These are phyloP conservation scores for Isoperla grammatica DNA, from an alignment of 2,888 invertebrate genomes.

Conservation along the genomic window DNA sequence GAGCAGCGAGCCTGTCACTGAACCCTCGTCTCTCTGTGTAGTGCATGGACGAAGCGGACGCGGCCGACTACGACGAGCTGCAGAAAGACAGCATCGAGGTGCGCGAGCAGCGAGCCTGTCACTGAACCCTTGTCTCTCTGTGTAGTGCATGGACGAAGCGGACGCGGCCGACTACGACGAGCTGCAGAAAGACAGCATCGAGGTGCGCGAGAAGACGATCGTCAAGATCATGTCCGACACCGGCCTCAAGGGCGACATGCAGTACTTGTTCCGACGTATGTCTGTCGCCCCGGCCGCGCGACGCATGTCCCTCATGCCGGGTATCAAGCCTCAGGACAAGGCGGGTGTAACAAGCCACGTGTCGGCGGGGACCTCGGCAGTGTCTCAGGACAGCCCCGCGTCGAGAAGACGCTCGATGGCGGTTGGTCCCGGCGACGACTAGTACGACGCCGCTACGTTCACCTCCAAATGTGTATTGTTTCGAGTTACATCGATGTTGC, in stretches of 20 bases:
- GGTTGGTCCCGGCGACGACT: too few relatives aligned
- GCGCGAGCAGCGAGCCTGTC: too few relatives aligned
- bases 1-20: too few relatives aligned
- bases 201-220: conserved; percentile 44
- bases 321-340: conserved; percentile 30
- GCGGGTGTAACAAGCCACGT: background rate
- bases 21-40: too few relatives aligned
- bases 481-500: too few relatives aligned
- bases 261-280: conserved; percentile 45
- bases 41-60: too few relatives aligned
- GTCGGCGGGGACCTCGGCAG: too few relatives aligned
- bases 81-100: conserved; percentile 41
- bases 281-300: conserved; percentile 44
- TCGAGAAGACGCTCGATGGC: too few relatives aligned
- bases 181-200: conserved; percentile 40
- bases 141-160: conserved; percentile 39
- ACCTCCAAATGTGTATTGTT: too few relatives aligned
- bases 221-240: conserved; percentile 41
- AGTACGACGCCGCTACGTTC: too few relatives aligned
- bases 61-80: conserved; percentile 42
- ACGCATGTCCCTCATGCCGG: conserved; percentile 48
- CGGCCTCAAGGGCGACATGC: conserved; percentile 18
- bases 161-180: conserved; percentile 43
- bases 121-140: too few relatives aligned
- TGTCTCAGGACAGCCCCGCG: too few relatives aligned